Percentiles rank a stretch among this genome's conserved stretches.
Evolutionary conservation across 2,797 vertebrate genomes (phyloP).

Genomic region (Sarcoramphus papa): DNA sequence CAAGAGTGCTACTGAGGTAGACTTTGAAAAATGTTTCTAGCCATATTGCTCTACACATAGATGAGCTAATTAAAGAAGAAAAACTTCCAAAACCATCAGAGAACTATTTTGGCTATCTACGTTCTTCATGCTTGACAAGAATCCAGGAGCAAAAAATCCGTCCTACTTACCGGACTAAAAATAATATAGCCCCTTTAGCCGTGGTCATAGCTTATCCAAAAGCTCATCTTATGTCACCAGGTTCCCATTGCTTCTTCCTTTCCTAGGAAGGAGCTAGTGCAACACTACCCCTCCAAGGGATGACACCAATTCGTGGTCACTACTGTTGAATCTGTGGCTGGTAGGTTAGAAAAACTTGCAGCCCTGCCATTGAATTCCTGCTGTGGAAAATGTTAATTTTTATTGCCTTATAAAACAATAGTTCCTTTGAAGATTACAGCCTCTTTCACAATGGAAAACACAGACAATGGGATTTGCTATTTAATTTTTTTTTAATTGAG

Average conservation of each 20-base stretch:
- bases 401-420: slow-evolving; percentile 65
- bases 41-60: not conserved
- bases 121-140: not conserved
- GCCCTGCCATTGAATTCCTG: slow-evolving; percentile 43
- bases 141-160: not conserved
- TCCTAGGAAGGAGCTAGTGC: not conserved
- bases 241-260: not conserved
- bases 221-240: not conserved
- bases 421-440: slow-evolving; percentile 61
- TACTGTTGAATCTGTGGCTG: not conserved
- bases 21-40: not conserved
- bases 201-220: not conserved
- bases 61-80: not conserved
- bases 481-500: slow-evolving; percentile 73
- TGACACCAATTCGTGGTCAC: not conserved
- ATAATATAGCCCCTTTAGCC: not conserved
- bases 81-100: not conserved
- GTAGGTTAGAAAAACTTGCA: slow-evolving; percentile 44
- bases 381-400: slow-evolving; percentile 66
- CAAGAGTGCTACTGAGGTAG: not conserved
- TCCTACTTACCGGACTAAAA: not conserved
- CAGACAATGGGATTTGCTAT: slow-evolving; percentile 70
- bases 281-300: not conserved
- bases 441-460: slow-evolving; percentile 66
- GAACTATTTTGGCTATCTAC: not conserved